phyloP scores from a whole-genome alignment of 2,797 vertebrate genomes.

The Petrocephalus schoutedeni region DNA sequence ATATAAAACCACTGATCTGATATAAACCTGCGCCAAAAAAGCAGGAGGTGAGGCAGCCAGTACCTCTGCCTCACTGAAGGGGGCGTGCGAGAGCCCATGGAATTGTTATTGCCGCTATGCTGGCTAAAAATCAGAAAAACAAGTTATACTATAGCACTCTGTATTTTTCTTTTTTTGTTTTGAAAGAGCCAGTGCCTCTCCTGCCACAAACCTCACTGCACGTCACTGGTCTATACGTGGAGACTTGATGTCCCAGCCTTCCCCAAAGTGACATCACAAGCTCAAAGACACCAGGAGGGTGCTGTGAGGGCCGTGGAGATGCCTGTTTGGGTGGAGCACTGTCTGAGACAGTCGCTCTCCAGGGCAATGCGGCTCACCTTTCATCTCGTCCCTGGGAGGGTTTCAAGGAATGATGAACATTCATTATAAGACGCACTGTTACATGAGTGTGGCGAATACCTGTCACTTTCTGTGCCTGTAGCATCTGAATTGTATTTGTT shows the following conservation, averaged over 20 bases:
- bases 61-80: too few species aligned
- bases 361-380: background rate
- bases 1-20: too few species aligned
- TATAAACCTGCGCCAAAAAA: too few species aligned
- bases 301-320: background rate
- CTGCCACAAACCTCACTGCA: too few species aligned
- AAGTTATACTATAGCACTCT: too few species aligned
- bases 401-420: background rate
- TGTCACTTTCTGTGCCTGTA: background rate
- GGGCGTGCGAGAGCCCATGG: too few species aligned
- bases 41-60: too few species aligned
- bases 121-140: too few species aligned
- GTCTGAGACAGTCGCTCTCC: background rate
- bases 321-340: background rate
- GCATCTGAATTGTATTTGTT: background rate
- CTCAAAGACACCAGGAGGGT: background rate
- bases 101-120: too few species aligned
- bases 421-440: background rate
- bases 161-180: too few species aligned
- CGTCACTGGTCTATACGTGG: background rate
- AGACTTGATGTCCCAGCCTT: background rate
- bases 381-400: background rate
- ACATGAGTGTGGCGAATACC: background rate
- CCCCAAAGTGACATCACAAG: background rate
- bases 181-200: too few species aligned